phyloP scores from a whole-genome alignment of 2,113 vertebrate species.

The Pterocles gutturalis region DNA sequence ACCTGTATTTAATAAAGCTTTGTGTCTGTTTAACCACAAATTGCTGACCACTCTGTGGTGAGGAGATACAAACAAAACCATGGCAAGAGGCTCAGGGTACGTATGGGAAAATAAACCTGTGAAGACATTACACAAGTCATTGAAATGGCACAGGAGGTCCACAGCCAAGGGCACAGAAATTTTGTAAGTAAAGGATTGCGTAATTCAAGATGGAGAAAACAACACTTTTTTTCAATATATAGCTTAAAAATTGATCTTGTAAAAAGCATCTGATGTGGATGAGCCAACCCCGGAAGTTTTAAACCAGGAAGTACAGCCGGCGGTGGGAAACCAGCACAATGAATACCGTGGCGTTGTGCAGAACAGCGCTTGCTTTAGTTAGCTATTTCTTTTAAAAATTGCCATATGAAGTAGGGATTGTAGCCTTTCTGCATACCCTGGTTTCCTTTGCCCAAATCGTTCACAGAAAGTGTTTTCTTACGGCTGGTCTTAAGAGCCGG shows the following conservation, averaged over 20 bases:
- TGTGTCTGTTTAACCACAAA: neutral
- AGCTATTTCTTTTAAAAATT: neutral
- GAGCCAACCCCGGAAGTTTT: fast-evolving
- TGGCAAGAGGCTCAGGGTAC: fast-evolving
- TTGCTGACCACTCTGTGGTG: neutral
- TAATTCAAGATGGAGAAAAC: neutral
- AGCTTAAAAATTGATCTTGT: neutral
- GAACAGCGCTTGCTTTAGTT: neutral
- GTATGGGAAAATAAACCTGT: neutral
- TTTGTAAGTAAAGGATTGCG: neutral
- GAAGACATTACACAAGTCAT: neutral
- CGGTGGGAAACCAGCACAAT: neutral
- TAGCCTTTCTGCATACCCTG: neutral
- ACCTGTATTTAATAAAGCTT: neutral
- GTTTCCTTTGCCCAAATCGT: neutral
- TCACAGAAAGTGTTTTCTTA: neutral
- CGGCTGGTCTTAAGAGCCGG: neutral
- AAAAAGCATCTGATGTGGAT: neutral
- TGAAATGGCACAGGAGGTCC: neutral
- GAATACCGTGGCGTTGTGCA: neutral
- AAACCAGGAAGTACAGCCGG: neutral
- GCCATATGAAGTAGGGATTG: neutral
- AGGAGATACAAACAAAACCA: neutral
- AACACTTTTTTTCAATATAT: neutral
- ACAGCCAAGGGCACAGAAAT: neutral